Base-by-base conservation (phyloP, 2,113 vertebrate genomes). In the Scophthalmus maximus region DNA sequence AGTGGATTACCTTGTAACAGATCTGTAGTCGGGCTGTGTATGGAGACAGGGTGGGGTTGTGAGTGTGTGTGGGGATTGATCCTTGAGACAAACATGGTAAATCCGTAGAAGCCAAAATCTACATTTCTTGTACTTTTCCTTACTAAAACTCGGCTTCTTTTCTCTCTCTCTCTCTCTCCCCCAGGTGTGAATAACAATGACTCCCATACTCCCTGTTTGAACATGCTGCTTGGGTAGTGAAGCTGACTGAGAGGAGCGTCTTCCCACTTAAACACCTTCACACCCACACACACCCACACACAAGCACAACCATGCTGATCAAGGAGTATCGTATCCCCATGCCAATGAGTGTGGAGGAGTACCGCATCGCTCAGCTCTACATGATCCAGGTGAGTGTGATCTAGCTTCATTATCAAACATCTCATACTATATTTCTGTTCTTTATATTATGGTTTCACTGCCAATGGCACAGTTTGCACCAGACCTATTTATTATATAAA, bases 261-360 rank as follows among this genome's bases (percentile, higher is more conserved):
- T 12, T 34, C 32, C 65, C 78, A 76, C 52, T 50, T 20, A 3
- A 23, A 15, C 68, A 30, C 68, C 27, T n/a, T n/a, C n/a, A n/a
- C n/a, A 22, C 72, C 40, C 47, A 69, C 68, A 84, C 70, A 42
- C 53, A 62, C 62, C 25, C 47, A 40, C 40, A 38, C 74, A 61
- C 62, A 93, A 65, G 92, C 90, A 92, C 95, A 94, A 95, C 87
- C 91, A 98, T 98, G 97, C 96, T 98, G 40, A 96, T 98, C 91
- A 99, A 99, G 87, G 97, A 99, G 87, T 99, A 99, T 83, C 96
- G 95, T 23, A 98, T 98, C 87, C 96, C 96, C 68, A 96, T 98
- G 86, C 97, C 97, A 0, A 95, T 98, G 96, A 98, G 96, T 2
- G 96, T 98, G 94, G 97, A 98, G 34, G 97, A 98, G 79, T 98